Evolutionary conservation across 1,140 invertebrate species (phyloP), one percentile per base, ranked within the genome.

Genomic region (Schmidtea mediterranea): DNA sequence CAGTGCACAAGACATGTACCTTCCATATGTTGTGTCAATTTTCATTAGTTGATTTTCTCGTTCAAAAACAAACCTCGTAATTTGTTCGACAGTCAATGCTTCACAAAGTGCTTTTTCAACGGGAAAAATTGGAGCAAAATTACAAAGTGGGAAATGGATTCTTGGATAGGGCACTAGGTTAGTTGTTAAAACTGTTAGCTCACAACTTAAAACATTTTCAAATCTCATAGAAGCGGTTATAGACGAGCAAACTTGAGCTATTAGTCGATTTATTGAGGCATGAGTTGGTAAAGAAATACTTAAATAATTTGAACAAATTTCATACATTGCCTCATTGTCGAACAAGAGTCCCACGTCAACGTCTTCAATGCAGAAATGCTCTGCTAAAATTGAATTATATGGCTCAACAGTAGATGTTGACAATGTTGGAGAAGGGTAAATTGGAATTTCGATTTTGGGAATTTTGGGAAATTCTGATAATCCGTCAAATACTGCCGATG

Each of bases 31-130:
- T n/a, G 80, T 79, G 62, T 82, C 79, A 62, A 80, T 83, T 66
- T 82, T 81, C 15, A 82, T 79, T 80, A 82, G 81, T 71, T 82
- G 80, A 69, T 81, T 83, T 56, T 76, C 74, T 36, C 79, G 76
- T 63, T 82, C 79, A 65, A 83, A 83, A 64, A 78, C 81, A 15
- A 78, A 75, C 62, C 77, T 80, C 57, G 80, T 83, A 58, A 83
- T 82, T 62, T 83, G 79, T 26, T 76, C 74, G n/a, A 83, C 62
- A 12, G 60, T 61, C 43, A 66, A 50, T 54, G 63, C 62, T 55
- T 66, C 62, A 53, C 63, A 61, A 54, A 62, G 62, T 8, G 62
- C 63, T 52, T 64, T 63, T 53, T 64, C 62, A 38, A 60, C 57
- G 6, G 60, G 59, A 48, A 63, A 60, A 48, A 62, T 56, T 38